phyloP scores from a whole-genome alignment of 1,140 invertebrate species.

The Apocrypta bakeri region DNA sequence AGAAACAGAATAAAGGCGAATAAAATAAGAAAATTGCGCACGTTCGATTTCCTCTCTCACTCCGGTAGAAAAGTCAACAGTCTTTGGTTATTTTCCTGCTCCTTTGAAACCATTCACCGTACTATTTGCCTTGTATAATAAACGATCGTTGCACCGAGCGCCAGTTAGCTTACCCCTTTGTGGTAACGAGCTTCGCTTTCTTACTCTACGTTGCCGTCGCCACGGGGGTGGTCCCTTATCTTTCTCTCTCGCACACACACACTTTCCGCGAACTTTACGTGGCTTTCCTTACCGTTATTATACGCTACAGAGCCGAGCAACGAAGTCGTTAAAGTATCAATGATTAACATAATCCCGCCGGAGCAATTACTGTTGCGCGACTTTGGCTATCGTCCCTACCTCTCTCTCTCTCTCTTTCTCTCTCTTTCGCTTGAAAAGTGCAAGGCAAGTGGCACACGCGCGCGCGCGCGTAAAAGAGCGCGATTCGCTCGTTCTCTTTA shows the following conservation, averaged over 20 bases:
- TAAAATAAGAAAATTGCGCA: too few relatives aligned
- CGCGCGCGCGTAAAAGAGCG: constrained; percentile 23
- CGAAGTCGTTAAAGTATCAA: constrained; percentile 51
- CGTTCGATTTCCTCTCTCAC: background rate
- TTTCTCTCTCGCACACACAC: background rate
- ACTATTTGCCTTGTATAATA: constrained; percentile 34
- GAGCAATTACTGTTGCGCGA: constrained; percentile 46
- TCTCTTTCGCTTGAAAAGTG: constrained; percentile 9
- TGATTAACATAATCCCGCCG: constrained; percentile 52
- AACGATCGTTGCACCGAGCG: constrained; percentile 18
- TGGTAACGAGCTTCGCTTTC: constrained; percentile 42
- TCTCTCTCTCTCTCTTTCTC: background rate
- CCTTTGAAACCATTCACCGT: constrained; percentile 22
- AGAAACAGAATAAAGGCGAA: too few relatives aligned
- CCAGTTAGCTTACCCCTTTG: constrained; percentile 39
- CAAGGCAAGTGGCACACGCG: constrained; percentile 44
- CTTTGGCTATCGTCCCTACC: constrained; percentile 17
- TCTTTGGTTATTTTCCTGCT: constrained; percentile 21
- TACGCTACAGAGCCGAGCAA: constrained; percentile 13
- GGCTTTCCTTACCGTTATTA: constrained; percentile 41
- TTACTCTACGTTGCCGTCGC: background rate
- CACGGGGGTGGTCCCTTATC: background rate
- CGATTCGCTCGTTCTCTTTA: background rate
- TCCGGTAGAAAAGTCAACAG: constrained; percentile 15
- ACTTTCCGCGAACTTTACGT: constrained; percentile 20